These are phyloP conservation scores for Cryptotermes secundus DNA, from an alignment of 1,140 invertebrate genomes.

Conservation along the genomic window DNA sequence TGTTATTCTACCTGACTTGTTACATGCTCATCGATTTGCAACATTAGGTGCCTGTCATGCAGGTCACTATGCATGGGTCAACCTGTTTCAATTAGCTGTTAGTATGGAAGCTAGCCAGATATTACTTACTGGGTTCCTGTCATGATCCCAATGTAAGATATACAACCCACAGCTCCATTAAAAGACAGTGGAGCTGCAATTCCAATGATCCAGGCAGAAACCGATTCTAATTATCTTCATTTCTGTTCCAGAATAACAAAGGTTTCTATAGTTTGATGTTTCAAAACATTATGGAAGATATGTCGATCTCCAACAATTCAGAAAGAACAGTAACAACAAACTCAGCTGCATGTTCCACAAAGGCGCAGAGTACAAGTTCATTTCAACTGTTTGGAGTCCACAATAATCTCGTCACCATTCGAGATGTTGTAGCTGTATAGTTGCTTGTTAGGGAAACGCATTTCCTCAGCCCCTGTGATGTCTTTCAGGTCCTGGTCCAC, in stretches of 20 bases:
- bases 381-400: conserved; percentile 57
- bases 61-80: neutral
- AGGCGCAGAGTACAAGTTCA: no score
- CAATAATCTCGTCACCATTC: conserved; percentile 87
- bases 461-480: conserved; percentile 73
- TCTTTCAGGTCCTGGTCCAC: conserved; percentile 59
- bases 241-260: neutral
- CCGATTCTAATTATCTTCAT: neutral
- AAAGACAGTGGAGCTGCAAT: no score
- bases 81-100: neutral
- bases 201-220: no score
- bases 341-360: no score
- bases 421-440: conserved; percentile 88
- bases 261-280: neutral
- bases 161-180: neutral
- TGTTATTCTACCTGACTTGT: no score
- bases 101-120: neutral
- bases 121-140: neutral
- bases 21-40: no score
- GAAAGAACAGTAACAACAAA: no score
- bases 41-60: neutral
- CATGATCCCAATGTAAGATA: neutral
- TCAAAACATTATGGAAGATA: no score
- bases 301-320: no score
- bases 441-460: conserved; percentile 83